Evolutionary conservation across 2,113 vertebrate species (phyloP).

Genomic region (Gymnorhina tibicen): DNA sequence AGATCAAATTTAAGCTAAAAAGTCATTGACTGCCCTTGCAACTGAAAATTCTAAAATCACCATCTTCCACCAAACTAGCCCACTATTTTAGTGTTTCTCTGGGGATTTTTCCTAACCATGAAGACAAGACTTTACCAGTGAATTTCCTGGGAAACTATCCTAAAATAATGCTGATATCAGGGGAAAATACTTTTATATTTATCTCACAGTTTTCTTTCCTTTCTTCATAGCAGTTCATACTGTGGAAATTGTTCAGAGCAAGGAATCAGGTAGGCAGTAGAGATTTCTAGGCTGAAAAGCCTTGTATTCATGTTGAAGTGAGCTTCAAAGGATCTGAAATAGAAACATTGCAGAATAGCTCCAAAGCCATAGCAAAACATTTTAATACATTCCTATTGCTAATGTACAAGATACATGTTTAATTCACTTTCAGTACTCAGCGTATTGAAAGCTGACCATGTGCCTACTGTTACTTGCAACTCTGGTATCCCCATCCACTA

Average conservation of each 20-base stretch:
- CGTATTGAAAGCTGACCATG: not conserved
- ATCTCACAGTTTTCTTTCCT: not conserved
- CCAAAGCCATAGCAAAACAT: not conserved
- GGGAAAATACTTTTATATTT: not conserved
- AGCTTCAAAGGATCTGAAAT: not conserved
- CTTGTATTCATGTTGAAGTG: not conserved
- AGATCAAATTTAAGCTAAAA: not conserved
- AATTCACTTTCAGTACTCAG: not conserved
- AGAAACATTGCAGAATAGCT: not conserved
- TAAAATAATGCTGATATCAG: not conserved
- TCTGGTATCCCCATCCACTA: not conserved
- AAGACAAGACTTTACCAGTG: not conserved
- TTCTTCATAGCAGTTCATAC: not conserved
- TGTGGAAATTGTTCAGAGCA: not conserved
- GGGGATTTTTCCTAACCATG: not conserved
- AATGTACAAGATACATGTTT: rapidly evolving
- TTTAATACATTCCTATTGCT: not conserved
- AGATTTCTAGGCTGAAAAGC: not conserved
- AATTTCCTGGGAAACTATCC: not conserved
- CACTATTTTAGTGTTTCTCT: not conserved
- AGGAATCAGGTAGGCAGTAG: not conserved
- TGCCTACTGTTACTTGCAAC: not conserved
- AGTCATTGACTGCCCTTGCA: not conserved
- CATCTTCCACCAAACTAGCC: not conserved
- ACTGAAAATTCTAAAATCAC: not conserved